A percentile compares a stretch with the other conserved stretches of the same genome.
phyloP scores from a whole-genome alignment of 1,140 invertebrate species.

The Aphidius gifuensis region DNA sequence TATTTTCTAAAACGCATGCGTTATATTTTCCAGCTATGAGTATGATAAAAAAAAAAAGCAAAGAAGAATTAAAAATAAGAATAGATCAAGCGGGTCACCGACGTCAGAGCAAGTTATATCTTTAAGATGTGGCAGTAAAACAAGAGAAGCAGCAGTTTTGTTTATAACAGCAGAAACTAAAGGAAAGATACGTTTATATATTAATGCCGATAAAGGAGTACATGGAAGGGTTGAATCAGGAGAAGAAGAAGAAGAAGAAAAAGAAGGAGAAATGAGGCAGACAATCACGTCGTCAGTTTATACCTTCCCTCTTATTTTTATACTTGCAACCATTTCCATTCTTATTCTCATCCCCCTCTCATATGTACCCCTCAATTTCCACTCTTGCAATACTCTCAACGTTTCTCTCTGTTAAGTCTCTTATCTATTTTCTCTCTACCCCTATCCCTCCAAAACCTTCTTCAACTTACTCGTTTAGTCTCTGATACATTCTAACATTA shows the following conservation, averaged over 20 bases:
- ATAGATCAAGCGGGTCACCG: constrained; percentile 34
- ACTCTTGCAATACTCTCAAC: constrained; percentile 17
- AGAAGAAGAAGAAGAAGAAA: constrained; percentile 10
- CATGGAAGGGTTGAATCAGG: background rate
- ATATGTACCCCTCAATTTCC: background rate
- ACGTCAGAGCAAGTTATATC: constrained; percentile 38
- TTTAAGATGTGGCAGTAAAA: constrained; percentile 27
- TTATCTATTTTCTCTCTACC: constrained; percentile 11
- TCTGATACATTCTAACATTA: constrained; percentile 37
- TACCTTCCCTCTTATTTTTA: constrained; percentile 11
- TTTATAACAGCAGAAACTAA: constrained; percentile 5
- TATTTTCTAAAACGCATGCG: no score
- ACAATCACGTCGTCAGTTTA: constrained; percentile 35
- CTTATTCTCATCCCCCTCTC: constrained; percentile 3
- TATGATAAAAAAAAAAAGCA: constrained; percentile 19
- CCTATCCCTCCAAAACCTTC: constrained; percentile 4
- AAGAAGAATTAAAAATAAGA: constrained; percentile 20
- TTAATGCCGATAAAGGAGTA: no score
- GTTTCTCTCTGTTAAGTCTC: constrained; percentile 19
- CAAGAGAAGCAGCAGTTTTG: background rate
- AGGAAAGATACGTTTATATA: no score
- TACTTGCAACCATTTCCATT: background rate
- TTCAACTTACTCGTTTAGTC: constrained; percentile 32
- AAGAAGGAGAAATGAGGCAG: constrained; percentile 25
- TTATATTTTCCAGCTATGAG: no score